Base-by-base conservation (phyloP, 2,888 invertebrate genomes). In the Camponotus fellah region DNA sequence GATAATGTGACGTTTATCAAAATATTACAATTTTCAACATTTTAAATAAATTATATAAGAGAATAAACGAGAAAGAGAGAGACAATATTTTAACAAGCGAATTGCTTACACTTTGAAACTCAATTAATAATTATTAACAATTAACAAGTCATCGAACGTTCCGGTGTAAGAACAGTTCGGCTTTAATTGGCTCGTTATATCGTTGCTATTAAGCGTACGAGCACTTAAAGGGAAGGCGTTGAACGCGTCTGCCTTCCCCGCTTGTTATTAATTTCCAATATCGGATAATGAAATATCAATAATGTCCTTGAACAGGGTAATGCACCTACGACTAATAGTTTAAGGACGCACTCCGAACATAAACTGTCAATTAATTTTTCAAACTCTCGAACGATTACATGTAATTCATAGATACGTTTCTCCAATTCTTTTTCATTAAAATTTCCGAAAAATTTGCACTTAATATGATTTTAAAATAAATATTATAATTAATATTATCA, bases 251-350 rank as follows among this genome's bases (percentile, higher is more conserved):
- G 56, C 53, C 65, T 37, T 34, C 65, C 76, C 72, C 68, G 79
- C 76, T 79, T 88, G 68, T 76, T 60, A 86, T 74, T 88, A 84
- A 88, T 85, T 82, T 86, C 77, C 85, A 74, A 86, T 80, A 88
- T 86, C 81, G 83, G 81, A 86, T 88, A 86, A 88, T 71, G 88
- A 88, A 86, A 83, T 80, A 79, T 84, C 84, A 76, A 46, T 85
- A 81, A 82, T 80, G 83, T 68, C 66, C 77, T 64, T 68, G 75
- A 86, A 80, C 84, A 65, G 43, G 43, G 74, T 72, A 68, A 81
- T 80, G 77, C 58, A 69, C 62, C 84, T 84, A 88, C 85, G 46
- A 43, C 53, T 68, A 56, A 46, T 69, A 58, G 74, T 43, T 77
- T 32, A 34, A 56, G 40, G 43, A 71, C 71, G 71, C 46, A 46